Evolutionary conservation across 1,140 invertebrate species (phyloP).

Genomic region (Micrasema longulum): DNA sequence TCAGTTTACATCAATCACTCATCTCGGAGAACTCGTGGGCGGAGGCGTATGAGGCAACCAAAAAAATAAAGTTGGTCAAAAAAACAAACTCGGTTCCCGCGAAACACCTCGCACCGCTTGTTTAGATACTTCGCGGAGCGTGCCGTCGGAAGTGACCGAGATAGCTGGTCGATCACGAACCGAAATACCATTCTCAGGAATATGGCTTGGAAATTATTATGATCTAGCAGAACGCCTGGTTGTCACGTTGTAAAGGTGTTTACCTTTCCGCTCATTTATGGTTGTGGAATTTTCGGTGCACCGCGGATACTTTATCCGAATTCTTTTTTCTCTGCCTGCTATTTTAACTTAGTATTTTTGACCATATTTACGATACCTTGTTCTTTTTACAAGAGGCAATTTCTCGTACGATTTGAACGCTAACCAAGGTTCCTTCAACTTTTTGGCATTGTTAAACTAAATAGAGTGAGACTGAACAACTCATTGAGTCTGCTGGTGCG

Average conservation of each 20-base stretch:
- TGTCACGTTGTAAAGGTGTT: conserved; percentile 19
- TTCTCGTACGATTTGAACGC: conserved; percentile 17
- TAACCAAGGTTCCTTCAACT: conserved; percentile 21
- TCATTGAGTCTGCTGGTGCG: conserved; percentile 23
- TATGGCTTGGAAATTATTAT: not conserved
- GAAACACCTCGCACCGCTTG: conserved; percentile 23
- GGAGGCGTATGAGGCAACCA: conserved; percentile 38
- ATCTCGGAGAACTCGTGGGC: not conserved
- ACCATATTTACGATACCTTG: not conserved
- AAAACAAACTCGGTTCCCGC: conserved; percentile 40
- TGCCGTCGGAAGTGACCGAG: conserved; percentile 39
- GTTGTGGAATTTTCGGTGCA: not conserved
- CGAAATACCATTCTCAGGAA: conserved; percentile 25
- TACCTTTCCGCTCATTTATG: conserved; percentile 17
- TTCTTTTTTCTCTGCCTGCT: too few relatives aligned
- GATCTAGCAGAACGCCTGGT: conserved; percentile 1
- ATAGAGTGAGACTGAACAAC: conserved; percentile 33
- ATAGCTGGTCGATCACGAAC: conserved; percentile 34
- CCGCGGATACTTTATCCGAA: too few relatives aligned
- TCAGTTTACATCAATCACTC: conserved; percentile 28
- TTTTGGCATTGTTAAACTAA: conserved; percentile 33
- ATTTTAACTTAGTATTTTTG: too few relatives aligned
- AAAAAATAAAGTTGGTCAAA: conserved; percentile 42
- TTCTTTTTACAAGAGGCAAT: conserved; percentile 15
- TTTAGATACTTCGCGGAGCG: conserved; percentile 34